These are phyloP conservation scores for Ectropis crepuscularia DNA, from an alignment of 2,888 invertebrate species.

Conservation along the genomic window DNA sequence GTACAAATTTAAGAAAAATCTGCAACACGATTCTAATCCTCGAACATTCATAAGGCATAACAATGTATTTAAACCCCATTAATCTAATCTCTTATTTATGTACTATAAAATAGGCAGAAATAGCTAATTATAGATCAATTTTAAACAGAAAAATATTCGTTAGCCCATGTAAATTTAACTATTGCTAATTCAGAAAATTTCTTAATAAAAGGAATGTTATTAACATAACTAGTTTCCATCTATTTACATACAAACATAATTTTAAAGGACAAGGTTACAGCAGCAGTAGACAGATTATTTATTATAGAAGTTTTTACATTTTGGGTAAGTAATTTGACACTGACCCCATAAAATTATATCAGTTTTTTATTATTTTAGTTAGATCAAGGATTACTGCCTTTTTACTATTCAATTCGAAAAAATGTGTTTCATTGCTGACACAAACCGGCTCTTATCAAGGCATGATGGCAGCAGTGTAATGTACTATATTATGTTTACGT, in stretches of 20 bases:
- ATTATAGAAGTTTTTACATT: constrained; percentile 1
- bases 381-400: constrained; percentile 7
- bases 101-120: too few species aligned
- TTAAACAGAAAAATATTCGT: too few species aligned
- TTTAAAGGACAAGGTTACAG: constrained; percentile 17
- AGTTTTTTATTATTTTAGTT: background rate
- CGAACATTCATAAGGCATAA: too few species aligned
- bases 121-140: too few species aligned
- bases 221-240: background rate
- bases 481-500: too few species aligned
- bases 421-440: background rate
- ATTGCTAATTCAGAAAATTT: background rate
- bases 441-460: too few species aligned
- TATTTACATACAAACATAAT: constrained; percentile 3
- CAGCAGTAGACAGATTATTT: background rate
- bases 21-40: too few species aligned
- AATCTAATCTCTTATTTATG: too few species aligned
- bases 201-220: background rate
- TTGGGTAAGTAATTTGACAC: constrained; percentile 11
- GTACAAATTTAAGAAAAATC: too few species aligned
- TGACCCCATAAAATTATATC: constrained; percentile 15
- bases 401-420: background rate
- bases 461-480: too few species aligned
- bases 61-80: too few species aligned
- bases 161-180: too few species aligned